phyloP scores from a whole-genome alignment of 2,797 vertebrate genomes.

The Pseudochirops corinnae region DNA sequence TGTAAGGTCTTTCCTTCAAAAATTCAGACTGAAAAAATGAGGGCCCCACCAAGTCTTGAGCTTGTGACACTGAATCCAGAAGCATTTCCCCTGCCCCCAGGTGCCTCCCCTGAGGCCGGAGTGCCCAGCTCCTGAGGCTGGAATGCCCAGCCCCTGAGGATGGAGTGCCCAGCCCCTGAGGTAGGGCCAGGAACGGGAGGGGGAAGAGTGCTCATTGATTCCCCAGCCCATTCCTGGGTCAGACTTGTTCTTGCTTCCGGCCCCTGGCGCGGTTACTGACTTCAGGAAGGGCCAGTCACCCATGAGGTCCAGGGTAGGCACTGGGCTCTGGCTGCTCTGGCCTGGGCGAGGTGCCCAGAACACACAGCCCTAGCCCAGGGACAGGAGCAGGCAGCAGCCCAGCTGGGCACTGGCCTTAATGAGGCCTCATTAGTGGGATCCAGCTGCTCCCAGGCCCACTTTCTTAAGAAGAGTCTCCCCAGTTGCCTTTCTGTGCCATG shows the following conservation, averaged over 20 bases:
- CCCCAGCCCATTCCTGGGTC: not conserved
- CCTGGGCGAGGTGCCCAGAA: constrained; percentile 79
- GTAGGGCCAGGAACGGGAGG: not conserved
- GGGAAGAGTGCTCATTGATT: not conserved
- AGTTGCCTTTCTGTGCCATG: constrained; percentile 13
- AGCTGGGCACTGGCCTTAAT: constrained; percentile 83
- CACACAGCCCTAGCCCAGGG: constrained; percentile 77
- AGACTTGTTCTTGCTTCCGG: not conserved
- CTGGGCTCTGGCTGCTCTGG: constrained; percentile 75
- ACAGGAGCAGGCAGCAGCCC: constrained; percentile 72
- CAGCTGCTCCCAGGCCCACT: constrained; percentile 83
- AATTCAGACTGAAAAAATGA: not conserved
- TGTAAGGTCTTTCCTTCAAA: not conserved
- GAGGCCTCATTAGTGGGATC: constrained; percentile 88
- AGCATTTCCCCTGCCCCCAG: not conserved
- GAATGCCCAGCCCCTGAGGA: not conserved
- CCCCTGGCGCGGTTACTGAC: constrained; percentile 60
- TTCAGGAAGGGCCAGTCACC: constrained; percentile 78
- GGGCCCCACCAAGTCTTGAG: not conserved
- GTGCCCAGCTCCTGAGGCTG: not conserved
- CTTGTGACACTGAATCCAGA: not conserved
- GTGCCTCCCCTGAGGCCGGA: constrained; percentile 7
- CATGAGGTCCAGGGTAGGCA: constrained; percentile 80
- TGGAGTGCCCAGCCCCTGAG: not conserved
- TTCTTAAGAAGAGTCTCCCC: constrained; percentile 67